Evolutionary conservation across 2,113 vertebrate species (phyloP).

Genomic region (Amphilophus citrinellus): DNA sequence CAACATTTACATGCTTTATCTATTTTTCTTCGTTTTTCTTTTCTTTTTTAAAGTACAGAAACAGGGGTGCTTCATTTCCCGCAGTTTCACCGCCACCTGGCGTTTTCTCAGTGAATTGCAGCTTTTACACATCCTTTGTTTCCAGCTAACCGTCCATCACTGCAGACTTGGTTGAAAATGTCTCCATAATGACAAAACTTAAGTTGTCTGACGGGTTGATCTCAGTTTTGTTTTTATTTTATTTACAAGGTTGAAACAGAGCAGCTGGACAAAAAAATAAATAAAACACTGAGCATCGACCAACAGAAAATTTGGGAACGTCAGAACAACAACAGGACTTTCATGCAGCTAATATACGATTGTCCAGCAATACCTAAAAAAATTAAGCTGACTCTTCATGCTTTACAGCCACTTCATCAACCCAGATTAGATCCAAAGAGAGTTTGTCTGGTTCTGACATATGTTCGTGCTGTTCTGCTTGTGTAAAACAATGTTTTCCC

Average conservation of each 20-base stretch:
- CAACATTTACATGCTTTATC: neutral
- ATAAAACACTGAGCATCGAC: conserved; percentile 62
- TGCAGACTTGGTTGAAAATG: neutral
- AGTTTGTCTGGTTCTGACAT: neutral
- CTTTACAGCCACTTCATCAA: conserved; percentile 37
- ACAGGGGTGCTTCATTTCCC: neutral
- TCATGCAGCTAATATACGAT: conserved; percentile 78
- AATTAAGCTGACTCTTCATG: conserved; percentile 58
- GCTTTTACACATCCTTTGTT: neutral
- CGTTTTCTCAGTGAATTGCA: conserved; percentile 41
- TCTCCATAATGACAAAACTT: neutral
- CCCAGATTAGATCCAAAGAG: conserved; percentile 10
- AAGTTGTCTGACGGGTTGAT: neutral
- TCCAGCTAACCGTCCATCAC: neutral
- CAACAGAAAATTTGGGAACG: neutral
- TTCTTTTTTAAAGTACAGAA: neutral
- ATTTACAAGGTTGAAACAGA: conserved; percentile 75
- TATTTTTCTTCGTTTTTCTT: rapidly evolving
- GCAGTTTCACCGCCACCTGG: conserved; percentile 21
- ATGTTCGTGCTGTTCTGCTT: neutral
- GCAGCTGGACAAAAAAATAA: conserved; percentile 70
- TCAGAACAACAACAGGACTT: conserved; percentile 58
- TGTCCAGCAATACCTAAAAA: conserved; percentile 80
- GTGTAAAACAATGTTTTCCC: neutral
- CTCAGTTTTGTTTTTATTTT: conserved; percentile 45